These are phyloP conservation scores for Schizopygopsis malacanthus DNA, from an alignment of 2,797 vertebrate genomes.

Conservation along the genomic window DNA sequence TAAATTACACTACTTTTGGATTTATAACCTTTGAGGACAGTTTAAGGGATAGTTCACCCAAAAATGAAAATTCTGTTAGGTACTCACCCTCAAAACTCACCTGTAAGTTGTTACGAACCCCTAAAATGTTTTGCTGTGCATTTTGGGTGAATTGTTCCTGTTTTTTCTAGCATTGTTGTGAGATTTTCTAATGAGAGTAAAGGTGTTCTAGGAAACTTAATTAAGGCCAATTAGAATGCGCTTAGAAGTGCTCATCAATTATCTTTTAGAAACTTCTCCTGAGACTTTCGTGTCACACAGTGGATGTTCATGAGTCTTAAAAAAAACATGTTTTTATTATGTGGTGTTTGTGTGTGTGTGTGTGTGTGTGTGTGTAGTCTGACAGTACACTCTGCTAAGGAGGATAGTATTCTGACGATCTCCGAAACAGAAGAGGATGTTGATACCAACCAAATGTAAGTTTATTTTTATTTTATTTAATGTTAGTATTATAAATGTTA, in stretches of 20 bases:
- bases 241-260: conserved; percentile 7
- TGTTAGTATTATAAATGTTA: background rate
- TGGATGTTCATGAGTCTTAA: conserved; percentile 10
- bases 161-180: background rate
- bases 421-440: conserved; percentile 83
- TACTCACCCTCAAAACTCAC: background rate
- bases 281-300: conserved; percentile 35
- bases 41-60: background rate
- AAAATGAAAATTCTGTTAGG: background rate
- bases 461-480: background rate
- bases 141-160: background rate
- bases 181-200: conserved; percentile 17
- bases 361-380: conserved; percentile 77
- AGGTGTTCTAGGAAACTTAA: conserved; percentile 53
- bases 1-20: background rate
- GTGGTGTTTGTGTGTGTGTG: conserved; percentile 12
- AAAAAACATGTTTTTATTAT: conserved; percentile 42
- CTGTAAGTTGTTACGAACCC: background rate
- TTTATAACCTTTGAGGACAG: background rate
- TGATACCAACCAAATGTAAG: conserved; percentile 87
- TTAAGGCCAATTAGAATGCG: conserved; percentile 49
- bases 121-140: background rate
- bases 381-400: conserved; percentile 89
- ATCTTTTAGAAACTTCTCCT: conserved; percentile 33
- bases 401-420: conserved; percentile 79